phyloP scores from a whole-genome alignment of 2,888 invertebrate species.

The Callyntrura guangdongensis region DNA sequence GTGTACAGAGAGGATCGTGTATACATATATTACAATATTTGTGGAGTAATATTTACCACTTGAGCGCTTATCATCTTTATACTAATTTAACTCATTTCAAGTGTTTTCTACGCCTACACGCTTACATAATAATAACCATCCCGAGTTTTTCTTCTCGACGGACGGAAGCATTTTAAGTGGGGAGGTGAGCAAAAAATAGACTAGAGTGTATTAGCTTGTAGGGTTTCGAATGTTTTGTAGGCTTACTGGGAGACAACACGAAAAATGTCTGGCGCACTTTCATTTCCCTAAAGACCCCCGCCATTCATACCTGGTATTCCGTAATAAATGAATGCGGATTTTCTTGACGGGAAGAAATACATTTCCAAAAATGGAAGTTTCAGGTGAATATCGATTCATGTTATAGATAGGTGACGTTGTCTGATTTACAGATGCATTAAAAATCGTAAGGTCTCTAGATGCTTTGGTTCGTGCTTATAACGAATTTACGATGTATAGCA shows the following conservation, averaged over 20 bases:
- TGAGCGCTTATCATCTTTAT: constrained; percentile 6
- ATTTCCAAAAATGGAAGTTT: background rate
- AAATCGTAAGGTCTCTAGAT: too few species aligned
- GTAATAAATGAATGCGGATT: too few species aligned
- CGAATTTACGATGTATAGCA: background rate
- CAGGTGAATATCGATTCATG: background rate
- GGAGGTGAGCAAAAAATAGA: constrained; percentile 14
- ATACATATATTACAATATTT: too few species aligned
- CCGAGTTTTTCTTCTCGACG: constrained; percentile 13
- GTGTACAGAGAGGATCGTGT: too few species aligned
- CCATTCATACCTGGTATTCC: too few species aligned
- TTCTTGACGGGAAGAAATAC: too few species aligned
- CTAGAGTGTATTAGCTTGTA: constrained; percentile 46
- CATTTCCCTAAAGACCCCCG: too few species aligned
- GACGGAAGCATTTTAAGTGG: constrained; percentile 56
- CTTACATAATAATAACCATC: too few species aligned
- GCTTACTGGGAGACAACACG: too few species aligned
- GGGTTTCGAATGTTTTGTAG: constrained; percentile 42
- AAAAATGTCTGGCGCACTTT: too few species aligned
- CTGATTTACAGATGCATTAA: background rate
- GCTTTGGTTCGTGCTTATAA: background rate
- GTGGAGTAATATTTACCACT: too few species aligned
- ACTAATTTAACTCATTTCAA: constrained; percentile 25
- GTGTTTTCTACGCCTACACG: background rate
- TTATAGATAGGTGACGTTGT: background rate